Percentiles rank a stretch among this genome's conserved stretches.
Evolutionary conservation across 2,113 vertebrate genomes (phyloP).

Genomic region (Maccullochella peelii): DNA sequence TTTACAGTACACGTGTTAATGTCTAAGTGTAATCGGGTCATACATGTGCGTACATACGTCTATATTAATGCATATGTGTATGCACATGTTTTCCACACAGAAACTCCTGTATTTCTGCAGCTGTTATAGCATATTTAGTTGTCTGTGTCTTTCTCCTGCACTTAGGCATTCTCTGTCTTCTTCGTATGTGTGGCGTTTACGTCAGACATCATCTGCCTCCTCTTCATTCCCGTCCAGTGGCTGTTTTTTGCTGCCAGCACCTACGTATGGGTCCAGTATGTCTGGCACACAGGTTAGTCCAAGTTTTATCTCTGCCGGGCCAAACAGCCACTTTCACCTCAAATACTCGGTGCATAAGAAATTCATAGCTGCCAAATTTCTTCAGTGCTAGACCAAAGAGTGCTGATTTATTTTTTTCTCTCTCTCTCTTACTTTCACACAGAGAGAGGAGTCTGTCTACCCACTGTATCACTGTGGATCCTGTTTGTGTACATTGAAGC

Average conservation of each 20-base stretch:
- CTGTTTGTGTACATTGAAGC: conserved; percentile 99
- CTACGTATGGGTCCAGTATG: conserved; percentile 98
- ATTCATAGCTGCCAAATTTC: conserved; percentile 22
- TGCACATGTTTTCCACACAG: neutral
- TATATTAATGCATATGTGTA: neutral
- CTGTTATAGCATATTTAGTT: neutral
- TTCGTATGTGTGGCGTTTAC: conserved; percentile 99
- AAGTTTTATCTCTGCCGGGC: neutral
- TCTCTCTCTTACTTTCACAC: conserved; percentile 15
- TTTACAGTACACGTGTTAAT: neutral
- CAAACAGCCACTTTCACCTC: conserved; percentile 24
- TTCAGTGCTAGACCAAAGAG: neutral
- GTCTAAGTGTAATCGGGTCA: neutral
- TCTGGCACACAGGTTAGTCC: conserved; percentile 96
- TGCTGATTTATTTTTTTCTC: neutral
- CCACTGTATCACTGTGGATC: conserved; percentile 98
- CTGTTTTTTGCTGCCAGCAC: conserved; percentile 98
- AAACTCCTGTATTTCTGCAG: neutral
- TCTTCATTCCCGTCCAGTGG: conserved; percentile 98
- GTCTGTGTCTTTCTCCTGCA: conserved; percentile 17
- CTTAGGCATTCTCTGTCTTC: conserved; percentile 98
- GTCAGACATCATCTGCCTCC: conserved; percentile 98
- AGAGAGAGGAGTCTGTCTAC: conserved; percentile 98
- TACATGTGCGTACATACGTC: neutral
- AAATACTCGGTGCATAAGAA: conserved; percentile 11